Base-by-base conservation (phyloP, 2,113 vertebrate species). In the Gorsachius goisagi region DNA sequence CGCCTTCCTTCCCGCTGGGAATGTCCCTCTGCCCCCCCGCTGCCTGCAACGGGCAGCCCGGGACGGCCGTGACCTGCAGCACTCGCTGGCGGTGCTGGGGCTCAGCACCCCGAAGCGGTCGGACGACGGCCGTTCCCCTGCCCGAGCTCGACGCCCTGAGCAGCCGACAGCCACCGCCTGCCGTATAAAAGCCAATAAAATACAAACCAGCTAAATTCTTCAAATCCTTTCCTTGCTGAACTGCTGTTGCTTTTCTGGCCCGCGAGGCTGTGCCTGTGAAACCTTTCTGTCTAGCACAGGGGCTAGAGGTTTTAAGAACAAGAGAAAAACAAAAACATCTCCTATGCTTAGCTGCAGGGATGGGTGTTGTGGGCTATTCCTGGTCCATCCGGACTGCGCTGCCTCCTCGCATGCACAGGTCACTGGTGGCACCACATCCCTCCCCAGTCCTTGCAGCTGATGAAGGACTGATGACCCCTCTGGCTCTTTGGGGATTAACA, bases 341-440 rank as follows among this genome's bases (percentile, higher is more conserved):
- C 37, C 33, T 6, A 2, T 28, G 7, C 6, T 13, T 10, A 2
- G 39, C 35, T 37, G 22, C 24, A 4, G 1, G 23, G 68, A 55
- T 9, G 37, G 73, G 11, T 26, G 33, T 4, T 8, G 24, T 4
- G 64, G 90, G 68, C 72, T 37, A 7, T 3, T 76, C 68, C 74
- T 33, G 66, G 8, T 16, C 32, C 0, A 1, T 1, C 56, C 9
- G 52, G 30, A 10, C 37, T 12, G 14, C 0, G 0, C 56, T 67
- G 56, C 44, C 52, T 55, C 52, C 45, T n/a, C 3, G 0, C 2
- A 1, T 23, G 50, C 66, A n/a, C 6, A 0, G 18, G 7, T 6
- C 47, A 16, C 35, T 4, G 3, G 56, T 1, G 6, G 77, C 19
- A 8, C 35, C 0, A 1, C 33, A 39, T 5, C 66, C 62, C 52